These are phyloP conservation scores for Eubasilissa regina DNA, from an alignment of 1,140 invertebrate species.

Conservation along the genomic window DNA sequence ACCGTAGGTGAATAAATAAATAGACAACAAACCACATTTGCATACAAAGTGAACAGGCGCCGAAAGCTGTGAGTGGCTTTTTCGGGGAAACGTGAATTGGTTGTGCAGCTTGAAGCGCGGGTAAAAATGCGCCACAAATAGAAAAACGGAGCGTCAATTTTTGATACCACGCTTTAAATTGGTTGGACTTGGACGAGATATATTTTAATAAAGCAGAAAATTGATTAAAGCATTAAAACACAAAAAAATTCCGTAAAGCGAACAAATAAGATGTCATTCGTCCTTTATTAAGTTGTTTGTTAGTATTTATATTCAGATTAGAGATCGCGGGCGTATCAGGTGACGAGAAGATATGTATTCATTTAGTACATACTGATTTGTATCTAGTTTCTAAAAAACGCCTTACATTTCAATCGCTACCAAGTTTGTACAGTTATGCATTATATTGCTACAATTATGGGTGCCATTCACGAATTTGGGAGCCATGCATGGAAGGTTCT, in stretches of 20 bases:
- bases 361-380: no score
- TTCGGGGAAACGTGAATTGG: slow-evolving; percentile 29
- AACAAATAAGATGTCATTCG: no score
- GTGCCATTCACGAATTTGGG: slow-evolving; percentile 49
- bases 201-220: no score
- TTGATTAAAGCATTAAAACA: no score
- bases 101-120: slow-evolving; percentile 27
- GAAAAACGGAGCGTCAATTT: slow-evolving; percentile 21
- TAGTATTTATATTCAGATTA: not conserved
- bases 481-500: slow-evolving; percentile 50
- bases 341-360: no score
- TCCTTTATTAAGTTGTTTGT: no score
- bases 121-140: slow-evolving; percentile 36
- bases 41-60: slow-evolving; percentile 53
- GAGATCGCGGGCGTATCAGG: not conserved
- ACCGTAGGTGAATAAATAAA: slow-evolving; percentile 37
- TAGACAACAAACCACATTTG: slow-evolving; percentile 47
- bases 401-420: slow-evolving; percentile 16
- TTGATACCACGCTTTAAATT: not conserved
- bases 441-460: slow-evolving; percentile 23
- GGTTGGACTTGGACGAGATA: no score
- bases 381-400: not conserved
- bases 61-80: slow-evolving; percentile 36
- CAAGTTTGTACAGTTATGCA: slow-evolving; percentile 22
- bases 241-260: no score